phyloP scores from a whole-genome alignment of 2,888 invertebrate species.

The Scaptomyza tumidula region DNA sequence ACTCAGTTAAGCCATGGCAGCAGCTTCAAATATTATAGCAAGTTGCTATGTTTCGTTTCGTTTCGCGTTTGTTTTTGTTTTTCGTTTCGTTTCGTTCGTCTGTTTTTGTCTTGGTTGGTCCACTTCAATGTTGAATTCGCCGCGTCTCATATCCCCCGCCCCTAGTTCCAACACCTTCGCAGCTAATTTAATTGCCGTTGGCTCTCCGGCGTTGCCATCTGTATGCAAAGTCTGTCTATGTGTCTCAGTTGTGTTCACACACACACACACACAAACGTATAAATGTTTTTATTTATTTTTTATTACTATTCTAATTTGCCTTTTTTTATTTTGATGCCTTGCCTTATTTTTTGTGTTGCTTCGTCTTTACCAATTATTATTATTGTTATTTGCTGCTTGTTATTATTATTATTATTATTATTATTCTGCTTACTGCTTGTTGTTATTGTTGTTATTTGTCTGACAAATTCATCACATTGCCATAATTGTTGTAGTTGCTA shows the following conservation, averaged over 20 bases:
- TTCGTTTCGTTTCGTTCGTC: conserved; percentile 34
- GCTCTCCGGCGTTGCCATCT: conserved; percentile 31
- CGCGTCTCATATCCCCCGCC: conserved; percentile 36
- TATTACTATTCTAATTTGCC: conserved; percentile 74
- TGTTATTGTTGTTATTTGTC: conserved; percentile 61
- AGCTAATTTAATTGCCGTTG: conserved; percentile 74
- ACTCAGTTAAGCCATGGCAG: background rate
- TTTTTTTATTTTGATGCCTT: conserved; percentile 19
- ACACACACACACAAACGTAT: conserved; percentile 15
- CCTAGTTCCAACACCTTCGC: conserved; percentile 28
- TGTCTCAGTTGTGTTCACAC: conserved; percentile 34
- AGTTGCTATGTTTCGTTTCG: conserved; percentile 46
- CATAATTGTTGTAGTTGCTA: conserved; percentile 45
- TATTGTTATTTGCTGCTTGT: conserved; percentile 40
- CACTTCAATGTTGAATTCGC: conserved; percentile 73
- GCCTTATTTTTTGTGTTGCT: conserved; percentile 29
- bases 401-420: conserved; percentile 31
- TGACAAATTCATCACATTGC: conserved; percentile 64
- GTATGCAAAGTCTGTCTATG: conserved; percentile 40
- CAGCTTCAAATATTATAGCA: conserved; percentile 59
- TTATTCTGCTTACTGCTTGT: conserved; percentile 27
- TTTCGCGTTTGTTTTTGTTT: conserved; percentile 46
- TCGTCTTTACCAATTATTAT: conserved; percentile 40
- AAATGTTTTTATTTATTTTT: conserved; percentile 55
- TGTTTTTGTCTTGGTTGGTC: conserved; percentile 58